Evolutionary conservation across 2,797 vertebrate genomes (phyloP).

Genomic region (Ispidina lecontei): DNA sequence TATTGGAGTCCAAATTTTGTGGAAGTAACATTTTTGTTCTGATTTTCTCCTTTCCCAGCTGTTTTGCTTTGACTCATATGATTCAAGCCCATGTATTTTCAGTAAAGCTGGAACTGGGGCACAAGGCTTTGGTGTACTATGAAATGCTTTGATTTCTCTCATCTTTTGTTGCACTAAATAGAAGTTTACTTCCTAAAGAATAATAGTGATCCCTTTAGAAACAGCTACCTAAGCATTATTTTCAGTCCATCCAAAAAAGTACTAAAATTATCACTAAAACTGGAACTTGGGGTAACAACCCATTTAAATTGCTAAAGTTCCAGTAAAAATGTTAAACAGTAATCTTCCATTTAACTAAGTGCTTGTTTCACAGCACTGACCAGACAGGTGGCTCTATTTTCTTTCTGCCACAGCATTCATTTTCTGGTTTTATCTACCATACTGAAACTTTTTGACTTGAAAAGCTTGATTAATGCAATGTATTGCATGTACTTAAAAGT

Average conservation of each 20-base stretch:
- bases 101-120: not conserved
- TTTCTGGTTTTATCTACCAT: not conserved
- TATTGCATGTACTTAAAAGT: not conserved
- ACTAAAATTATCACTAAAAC: not conserved
- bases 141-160: not conserved
- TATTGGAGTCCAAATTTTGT: not conserved
- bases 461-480: not conserved
- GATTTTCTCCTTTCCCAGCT: not conserved
- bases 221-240: not conserved
- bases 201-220: not conserved
- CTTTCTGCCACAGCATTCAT: not conserved
- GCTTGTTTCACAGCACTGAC: not conserved
- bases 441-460: not conserved
- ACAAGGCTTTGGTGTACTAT: not conserved
- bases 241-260: not conserved
- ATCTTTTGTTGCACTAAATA: not conserved
- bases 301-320: not conserved
- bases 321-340: not conserved
- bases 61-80: not conserved
- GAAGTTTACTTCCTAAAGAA: not conserved
- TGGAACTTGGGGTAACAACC: not conserved
- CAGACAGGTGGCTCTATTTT: not conserved
- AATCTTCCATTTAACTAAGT: not conserved
- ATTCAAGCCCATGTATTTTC: not conserved
- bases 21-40: not conserved